These are phyloP conservation scores for Homalodisca vitripennis DNA, from an alignment of 1,140 invertebrate genomes.

Conservation along the genomic window DNA sequence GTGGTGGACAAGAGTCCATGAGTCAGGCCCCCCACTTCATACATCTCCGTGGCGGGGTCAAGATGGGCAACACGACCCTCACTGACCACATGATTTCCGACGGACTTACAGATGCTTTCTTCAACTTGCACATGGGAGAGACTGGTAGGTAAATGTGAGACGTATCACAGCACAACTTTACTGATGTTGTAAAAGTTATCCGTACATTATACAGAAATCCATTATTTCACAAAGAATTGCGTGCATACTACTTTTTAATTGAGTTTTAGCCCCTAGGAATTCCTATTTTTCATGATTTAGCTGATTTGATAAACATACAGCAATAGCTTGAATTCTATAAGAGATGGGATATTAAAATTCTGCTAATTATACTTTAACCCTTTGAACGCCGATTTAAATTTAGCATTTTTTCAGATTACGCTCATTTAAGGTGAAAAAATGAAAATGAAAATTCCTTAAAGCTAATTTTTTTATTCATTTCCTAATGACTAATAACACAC, in stretches of 20 bases:
- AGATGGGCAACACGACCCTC: constrained; percentile 66
- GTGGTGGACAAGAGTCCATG: constrained; percentile 88
- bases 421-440: no score
- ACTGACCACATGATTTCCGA: constrained; percentile 72
- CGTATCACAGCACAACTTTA: no score
- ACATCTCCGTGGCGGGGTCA: constrained; percentile 63
- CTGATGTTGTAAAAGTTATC: no score
- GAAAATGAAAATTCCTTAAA: no score
- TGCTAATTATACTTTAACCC: no score
- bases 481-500: no score
- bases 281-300: neutral
- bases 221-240: neutral
- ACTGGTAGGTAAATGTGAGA: constrained; percentile 58
- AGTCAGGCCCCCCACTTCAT: constrained; percentile 72
- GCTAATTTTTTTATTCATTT: no score
- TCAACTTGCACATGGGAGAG: constrained; percentile 79
- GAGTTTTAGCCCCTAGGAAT: neutral
- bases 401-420: no score
- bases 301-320: neutral
- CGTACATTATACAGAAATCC: no score
- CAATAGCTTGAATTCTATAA: no score
- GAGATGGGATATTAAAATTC: no score
- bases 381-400: no score
- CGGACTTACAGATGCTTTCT: constrained; percentile 79
- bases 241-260: neutral